A percentile compares a stretch with the other conserved stretches of the same genome.
These are phyloP conservation scores for Pristiophorus japonicus DNA, from an alignment of 2,113 vertebrate genomes.

Conservation along the genomic window DNA sequence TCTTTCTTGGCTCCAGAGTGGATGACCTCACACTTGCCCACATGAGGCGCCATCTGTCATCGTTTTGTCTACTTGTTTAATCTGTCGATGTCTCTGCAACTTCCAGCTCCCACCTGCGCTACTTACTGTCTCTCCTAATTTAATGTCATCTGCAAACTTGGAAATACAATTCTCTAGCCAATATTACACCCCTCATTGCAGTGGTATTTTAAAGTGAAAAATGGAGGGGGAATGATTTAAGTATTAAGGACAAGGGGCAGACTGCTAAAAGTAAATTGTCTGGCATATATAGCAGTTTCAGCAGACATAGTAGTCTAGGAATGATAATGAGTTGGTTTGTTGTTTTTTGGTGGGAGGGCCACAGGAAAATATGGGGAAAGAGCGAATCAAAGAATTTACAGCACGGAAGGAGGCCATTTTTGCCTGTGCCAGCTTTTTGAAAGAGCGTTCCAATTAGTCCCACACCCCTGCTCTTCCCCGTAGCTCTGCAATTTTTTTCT, in stretches of 20 bases:
- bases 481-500: background rate
- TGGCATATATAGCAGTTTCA: no score
- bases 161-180: background rate
- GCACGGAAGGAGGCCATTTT: no score
- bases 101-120: no score
- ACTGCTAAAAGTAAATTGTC: background rate
- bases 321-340: no score
- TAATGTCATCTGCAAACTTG: background rate
- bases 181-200: background rate
- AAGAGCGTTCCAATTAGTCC: no score
- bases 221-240: background rate
- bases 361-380: no score
- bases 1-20: background rate
- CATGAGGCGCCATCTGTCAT: background rate
- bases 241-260: background rate
- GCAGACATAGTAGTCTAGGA: no score
- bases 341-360: no score
- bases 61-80: background rate
- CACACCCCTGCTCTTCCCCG: background rate
- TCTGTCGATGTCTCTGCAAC: no score
- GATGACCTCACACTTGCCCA: background rate
- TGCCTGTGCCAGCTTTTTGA: no score
- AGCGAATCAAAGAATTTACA: background rate
- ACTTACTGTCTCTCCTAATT: background rate
- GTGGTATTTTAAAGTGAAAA: background rate